Conservation (phyloP, 2,888 invertebrate species). For the Molanna angustata region DNA sequence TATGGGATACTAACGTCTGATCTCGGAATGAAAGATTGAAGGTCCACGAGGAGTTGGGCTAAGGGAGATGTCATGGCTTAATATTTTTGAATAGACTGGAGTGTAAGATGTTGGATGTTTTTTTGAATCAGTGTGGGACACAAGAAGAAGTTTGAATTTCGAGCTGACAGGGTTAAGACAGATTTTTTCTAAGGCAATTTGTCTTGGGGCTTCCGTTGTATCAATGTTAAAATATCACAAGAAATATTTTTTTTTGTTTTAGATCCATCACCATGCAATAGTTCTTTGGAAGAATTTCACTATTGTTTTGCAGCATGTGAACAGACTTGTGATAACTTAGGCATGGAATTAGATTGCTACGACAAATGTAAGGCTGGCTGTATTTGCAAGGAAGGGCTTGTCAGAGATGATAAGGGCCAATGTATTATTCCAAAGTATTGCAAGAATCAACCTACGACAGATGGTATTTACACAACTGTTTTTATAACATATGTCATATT, state of each 20-base stretch:
- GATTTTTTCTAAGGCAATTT: no score
- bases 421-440: conserved; percentile 24
- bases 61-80: no score
- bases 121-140: no score
- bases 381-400: conserved; percentile 26
- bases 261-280: conserved; percentile 15
- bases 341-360: conserved; percentile 8
- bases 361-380: conserved; percentile 25
- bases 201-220: no score
- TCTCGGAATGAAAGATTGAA: no score
- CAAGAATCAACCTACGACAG: background rate
- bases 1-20: no score
- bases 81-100: no score
- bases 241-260: background rate
- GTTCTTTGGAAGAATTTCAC: conserved; percentile 24
- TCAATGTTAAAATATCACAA: no score
- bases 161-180: no score
- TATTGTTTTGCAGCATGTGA: conserved; percentile 25
- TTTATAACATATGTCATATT: background rate
- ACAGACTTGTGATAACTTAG: conserved; percentile 21
- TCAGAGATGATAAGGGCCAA: conserved; percentile 23
- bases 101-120: no score
- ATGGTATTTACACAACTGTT: background rate
- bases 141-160: no score
- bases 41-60: no score